Evolutionary conservation across 2,888 invertebrate species (phyloP).

Genomic region (Lycia hirtaria): DNA sequence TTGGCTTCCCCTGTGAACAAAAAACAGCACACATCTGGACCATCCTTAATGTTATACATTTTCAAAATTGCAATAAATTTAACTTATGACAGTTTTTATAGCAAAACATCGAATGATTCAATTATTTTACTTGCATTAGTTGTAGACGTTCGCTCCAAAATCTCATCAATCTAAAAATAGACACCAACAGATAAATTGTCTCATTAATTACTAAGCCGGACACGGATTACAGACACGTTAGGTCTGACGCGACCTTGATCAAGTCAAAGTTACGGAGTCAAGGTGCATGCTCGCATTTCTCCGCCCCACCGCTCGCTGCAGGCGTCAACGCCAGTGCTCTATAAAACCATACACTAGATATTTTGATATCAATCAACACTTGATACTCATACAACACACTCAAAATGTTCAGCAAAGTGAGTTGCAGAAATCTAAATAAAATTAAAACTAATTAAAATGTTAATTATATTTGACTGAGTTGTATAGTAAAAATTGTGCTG

Average conservation of each 20-base stretch:
- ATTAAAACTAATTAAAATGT: neutral
- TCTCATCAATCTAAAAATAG: neutral
- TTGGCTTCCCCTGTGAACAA: no score
- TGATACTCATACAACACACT: constrained; percentile 52
- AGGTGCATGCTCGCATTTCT: constrained; percentile 48
- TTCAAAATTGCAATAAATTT: no score
- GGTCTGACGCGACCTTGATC: constrained; percentile 24
- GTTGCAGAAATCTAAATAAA: constrained; percentile 26
- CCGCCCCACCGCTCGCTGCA: constrained; percentile 43
- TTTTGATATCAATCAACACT: constrained; percentile 60
- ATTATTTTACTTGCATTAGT: no score
- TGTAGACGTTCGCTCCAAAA: neutral
- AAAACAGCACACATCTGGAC: no score
- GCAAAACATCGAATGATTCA: no score
- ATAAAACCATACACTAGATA: constrained; percentile 51
- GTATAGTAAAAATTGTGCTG: neutral
- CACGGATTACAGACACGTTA: constrained; percentile 38
- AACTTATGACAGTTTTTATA: neutral
- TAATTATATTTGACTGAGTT: neutral
- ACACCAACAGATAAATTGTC: constrained; percentile 28
- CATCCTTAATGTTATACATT: no score
- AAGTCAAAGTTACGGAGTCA: constrained; percentile 48
- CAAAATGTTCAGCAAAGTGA: constrained; percentile 74
- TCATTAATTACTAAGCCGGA: constrained; percentile 41
- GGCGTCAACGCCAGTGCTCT: constrained; percentile 36